Evolutionary conservation across 2,113 vertebrate genomes (phyloP).

Genomic region (Danionella cerebrum): DNA sequence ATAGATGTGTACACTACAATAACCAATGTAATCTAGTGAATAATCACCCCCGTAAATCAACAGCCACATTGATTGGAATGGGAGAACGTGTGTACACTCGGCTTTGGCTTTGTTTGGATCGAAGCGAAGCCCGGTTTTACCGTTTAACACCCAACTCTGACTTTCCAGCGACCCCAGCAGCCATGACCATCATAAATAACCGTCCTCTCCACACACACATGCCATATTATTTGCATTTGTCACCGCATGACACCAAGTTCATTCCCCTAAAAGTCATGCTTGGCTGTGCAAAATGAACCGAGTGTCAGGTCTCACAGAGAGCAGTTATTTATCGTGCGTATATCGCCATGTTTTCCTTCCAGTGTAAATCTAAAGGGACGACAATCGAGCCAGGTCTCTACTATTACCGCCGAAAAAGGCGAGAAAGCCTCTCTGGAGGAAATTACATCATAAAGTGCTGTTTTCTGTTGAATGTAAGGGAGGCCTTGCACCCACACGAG

Average conservation of each 20-base stretch:
- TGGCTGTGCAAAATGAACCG: slow-evolving; percentile 7
- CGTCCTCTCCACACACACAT: background rate
- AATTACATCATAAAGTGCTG: background rate
- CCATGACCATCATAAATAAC: slow-evolving; percentile 5
- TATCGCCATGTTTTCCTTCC: slow-evolving; percentile 4
- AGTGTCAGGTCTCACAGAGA: slow-evolving; percentile 3
- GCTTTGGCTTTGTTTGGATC: background rate
- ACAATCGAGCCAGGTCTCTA: background rate
- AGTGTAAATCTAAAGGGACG: background rate
- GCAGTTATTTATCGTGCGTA: background rate
- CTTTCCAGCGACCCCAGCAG: background rate
- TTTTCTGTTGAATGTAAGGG: background rate
- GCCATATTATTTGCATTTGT: slow-evolving; percentile 15
- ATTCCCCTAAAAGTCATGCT: slow-evolving; percentile 11
- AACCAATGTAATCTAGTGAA: slow-evolving; percentile 14
- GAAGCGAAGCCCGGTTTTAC: background rate
- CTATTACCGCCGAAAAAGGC: background rate
- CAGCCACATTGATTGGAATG: background rate
- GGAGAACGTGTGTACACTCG: slow-evolving; percentile 9
- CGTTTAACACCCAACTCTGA: slow-evolving; percentile 1
- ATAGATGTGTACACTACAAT: slow-evolving; percentile 9
- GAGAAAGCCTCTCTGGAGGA: background rate
- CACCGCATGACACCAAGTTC: background rate
- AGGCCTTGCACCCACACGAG: slow-evolving; percentile 6
- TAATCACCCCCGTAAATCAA: slow-evolving; percentile 30